Percentiles rank a stretch among this genome's conserved stretches.
Conservation (phyloP, 1,140 invertebrate species). For the Latrodectus geometricus region DNA sequence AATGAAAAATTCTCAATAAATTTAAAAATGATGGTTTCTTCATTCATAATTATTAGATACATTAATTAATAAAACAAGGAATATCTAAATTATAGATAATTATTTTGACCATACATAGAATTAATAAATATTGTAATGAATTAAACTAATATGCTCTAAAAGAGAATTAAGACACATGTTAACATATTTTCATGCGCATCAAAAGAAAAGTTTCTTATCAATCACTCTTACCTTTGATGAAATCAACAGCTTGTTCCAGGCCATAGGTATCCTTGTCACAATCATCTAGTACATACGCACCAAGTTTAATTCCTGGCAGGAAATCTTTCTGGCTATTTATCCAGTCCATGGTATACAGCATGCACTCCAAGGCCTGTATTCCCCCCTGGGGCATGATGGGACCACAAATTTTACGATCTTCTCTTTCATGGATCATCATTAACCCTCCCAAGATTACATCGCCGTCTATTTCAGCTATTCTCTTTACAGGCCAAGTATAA, state of each 20-base stretch:
- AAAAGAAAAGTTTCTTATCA: background rate
- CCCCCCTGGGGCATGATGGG: slow-evolving; percentile 95
- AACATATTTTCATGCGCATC: too few relatives aligned
- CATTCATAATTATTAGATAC: too few relatives aligned
- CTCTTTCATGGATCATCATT: slow-evolving; percentile 94
- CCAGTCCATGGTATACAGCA: slow-evolving; percentile 90
- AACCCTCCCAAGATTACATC: slow-evolving; percentile 83
- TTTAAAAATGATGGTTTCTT: too few relatives aligned
- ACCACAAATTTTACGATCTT: slow-evolving; percentile 84
- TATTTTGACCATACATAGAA: too few relatives aligned
- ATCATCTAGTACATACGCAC: slow-evolving; percentile 91
- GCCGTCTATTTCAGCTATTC: slow-evolving; percentile 86
- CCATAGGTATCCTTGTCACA: slow-evolving; percentile 97
- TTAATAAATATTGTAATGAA: too few relatives aligned
- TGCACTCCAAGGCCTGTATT: slow-evolving; percentile 86
- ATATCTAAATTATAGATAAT: too few relatives aligned
- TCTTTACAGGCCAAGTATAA: slow-evolving; percentile 83
- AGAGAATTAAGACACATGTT: too few relatives aligned
- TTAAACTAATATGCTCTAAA: too few relatives aligned
- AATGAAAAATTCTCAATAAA: too few relatives aligned
- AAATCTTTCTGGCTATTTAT: slow-evolving; percentile 77
- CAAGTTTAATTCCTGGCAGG: slow-evolving; percentile 83
- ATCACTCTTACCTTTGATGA: slow-evolving; percentile 88
- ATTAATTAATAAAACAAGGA: too few relatives aligned
- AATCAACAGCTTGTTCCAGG: slow-evolving; percentile 94